Evolutionary conservation across 2,888 invertebrate species (phyloP).

Genomic region (Limnephilus lunatus): DNA sequence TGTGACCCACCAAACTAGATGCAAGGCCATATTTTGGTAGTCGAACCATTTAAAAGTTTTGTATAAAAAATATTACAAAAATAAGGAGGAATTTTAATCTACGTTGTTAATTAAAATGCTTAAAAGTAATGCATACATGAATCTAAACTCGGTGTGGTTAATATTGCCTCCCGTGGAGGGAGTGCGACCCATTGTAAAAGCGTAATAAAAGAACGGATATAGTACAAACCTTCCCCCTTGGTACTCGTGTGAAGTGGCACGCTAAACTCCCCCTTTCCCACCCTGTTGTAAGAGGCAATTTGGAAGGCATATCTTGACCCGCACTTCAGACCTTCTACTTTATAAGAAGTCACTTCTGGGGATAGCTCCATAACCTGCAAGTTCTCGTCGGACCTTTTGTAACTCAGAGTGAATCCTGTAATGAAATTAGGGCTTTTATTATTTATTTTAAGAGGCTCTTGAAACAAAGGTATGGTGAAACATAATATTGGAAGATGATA

Average conservation of each 20-base stretch:
- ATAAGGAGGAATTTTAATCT: too few relatives aligned
- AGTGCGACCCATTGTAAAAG: not conserved
- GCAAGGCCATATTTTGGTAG: too few relatives aligned
- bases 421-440: conserved; percentile 57
- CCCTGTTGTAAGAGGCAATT: conserved; percentile 83
- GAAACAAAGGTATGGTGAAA: not conserved
- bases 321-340: conserved; percentile 82
- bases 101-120: not conserved
- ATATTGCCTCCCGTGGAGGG: not conserved
- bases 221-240: conserved; percentile 81
- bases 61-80: too few relatives aligned
- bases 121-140: not conserved
- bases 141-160: not conserved
- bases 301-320: conserved; percentile 85
- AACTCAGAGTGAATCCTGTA: conserved; percentile 79
- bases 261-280: conserved; percentile 84
- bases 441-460: not conserved
- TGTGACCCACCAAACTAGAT: too few relatives aligned
- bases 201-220: not conserved
- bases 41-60: too few relatives aligned
- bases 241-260: conserved; percentile 81
- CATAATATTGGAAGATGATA: not conserved
- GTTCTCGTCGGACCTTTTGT: conserved; percentile 78
- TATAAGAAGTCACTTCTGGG: conserved; percentile 81
- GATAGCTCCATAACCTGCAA: conserved; percentile 82